These are phyloP conservation scores for Syngnathus typhle DNA, from an alignment of 2,113 vertebrate species.

Conservation along the genomic window DNA sequence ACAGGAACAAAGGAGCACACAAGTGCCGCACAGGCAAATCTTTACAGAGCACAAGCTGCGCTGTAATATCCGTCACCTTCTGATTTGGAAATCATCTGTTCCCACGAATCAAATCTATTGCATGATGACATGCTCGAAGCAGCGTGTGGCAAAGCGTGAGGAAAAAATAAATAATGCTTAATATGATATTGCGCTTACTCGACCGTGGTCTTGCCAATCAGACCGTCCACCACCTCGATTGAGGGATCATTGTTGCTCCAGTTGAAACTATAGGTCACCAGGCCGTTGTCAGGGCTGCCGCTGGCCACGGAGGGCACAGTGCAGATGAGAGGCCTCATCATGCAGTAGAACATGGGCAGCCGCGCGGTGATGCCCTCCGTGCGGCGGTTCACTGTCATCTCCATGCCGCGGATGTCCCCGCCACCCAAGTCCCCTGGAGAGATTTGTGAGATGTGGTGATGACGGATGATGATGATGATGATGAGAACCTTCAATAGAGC, in stretches of 20 bases:
- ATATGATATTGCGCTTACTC: slow-evolving; percentile 67
- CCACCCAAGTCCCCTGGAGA: slow-evolving; percentile 75
- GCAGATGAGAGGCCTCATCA: slow-evolving; percentile 77
- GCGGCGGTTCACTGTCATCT: slow-evolving; percentile 80
- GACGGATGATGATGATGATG: too few species aligned
- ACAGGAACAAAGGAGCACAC: not conserved
- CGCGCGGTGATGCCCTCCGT: slow-evolving; percentile 76
- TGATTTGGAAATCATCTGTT: not conserved
- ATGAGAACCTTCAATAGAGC: not conserved
- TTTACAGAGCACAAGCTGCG: not conserved
- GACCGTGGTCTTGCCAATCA: slow-evolving; percentile 78
- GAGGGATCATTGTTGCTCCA: slow-evolving; percentile 82
- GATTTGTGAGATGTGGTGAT: not conserved
- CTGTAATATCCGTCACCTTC: not conserved
- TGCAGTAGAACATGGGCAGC: slow-evolving; percentile 83
- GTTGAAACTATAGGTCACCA: slow-evolving; percentile 73
- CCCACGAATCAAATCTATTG: too few species aligned
- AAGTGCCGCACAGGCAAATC: not conserved
- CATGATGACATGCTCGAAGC: too few species aligned
- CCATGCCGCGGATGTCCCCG: slow-evolving; percentile 75
- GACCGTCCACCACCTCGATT: slow-evolving; percentile 82
- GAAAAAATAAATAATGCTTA: too few species aligned
- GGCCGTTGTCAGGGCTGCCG: slow-evolving; percentile 7
- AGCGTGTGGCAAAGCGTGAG: too few species aligned
- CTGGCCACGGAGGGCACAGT: slow-evolving; percentile 69